Evolutionary conservation across 2,888 invertebrate species (phyloP).

Genomic region (Rutpela maculata): DNA sequence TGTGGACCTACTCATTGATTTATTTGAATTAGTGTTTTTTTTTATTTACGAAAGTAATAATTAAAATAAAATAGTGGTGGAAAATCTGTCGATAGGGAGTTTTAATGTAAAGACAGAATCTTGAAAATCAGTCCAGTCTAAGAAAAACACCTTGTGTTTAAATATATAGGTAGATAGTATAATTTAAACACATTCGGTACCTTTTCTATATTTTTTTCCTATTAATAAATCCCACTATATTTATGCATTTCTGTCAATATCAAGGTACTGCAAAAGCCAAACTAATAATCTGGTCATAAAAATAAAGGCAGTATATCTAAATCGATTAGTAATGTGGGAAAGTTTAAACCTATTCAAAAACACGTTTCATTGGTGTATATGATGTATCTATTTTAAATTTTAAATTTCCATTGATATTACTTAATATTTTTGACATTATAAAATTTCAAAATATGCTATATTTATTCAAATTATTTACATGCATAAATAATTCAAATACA

Average conservation of each 20-base stretch:
- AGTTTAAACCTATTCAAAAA: conserved; percentile 18
- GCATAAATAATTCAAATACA: conserved; percentile 20
- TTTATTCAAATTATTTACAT: conserved; percentile 40
- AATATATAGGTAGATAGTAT: too few species aligned
- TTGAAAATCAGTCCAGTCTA: too few species aligned
- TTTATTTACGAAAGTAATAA: too few species aligned
- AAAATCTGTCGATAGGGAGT: too few species aligned
- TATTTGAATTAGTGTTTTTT: too few species aligned
- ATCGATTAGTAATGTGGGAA: conserved; percentile 26
- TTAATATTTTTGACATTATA: conserved; percentile 31
- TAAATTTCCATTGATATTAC: conserved; percentile 24
- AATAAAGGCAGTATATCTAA: conserved; percentile 9
- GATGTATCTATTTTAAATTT: conserved; percentile 34
- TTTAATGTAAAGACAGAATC: too few species aligned
- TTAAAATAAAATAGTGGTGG: too few species aligned
- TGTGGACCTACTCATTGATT: too few species aligned
- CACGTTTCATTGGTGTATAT: conserved; percentile 20
- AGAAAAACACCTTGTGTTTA: too few species aligned
- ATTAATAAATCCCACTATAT: not conserved
- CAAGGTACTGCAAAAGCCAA: not conserved
- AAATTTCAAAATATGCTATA: conserved; percentile 37
- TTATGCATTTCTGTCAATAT: not conserved
- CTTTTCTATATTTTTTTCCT: too few species aligned
- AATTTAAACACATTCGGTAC: too few species aligned
- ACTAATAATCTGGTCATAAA: not conserved